A percentile compares a stretch with the other conserved stretches of the same genome.
Evolutionary conservation across 2,113 vertebrate genomes (phyloP).

Genomic region (Pachyramphus minor): DNA sequence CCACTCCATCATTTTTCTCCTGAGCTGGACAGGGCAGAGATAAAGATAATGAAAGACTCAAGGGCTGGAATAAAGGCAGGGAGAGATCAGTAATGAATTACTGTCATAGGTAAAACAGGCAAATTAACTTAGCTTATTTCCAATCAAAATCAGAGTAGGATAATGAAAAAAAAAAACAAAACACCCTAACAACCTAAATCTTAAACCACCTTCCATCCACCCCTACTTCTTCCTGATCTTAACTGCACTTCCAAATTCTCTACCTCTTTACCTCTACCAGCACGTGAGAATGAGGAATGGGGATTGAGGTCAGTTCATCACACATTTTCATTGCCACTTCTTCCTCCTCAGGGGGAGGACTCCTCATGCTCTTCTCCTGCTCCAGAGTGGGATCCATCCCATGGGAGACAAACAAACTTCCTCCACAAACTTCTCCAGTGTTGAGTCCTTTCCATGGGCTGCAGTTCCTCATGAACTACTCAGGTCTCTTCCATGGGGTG

Average conservation of each 20-base stretch:
- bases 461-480: background rate
- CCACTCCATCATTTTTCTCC: background rate
- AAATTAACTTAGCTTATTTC: background rate
- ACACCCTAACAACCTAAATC: background rate
- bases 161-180: background rate
- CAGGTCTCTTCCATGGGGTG: background rate
- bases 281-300: accelerated
- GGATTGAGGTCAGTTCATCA: background rate
- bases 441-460: background rate
- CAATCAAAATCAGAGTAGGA: background rate
- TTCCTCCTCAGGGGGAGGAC: background rate
- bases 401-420: background rate
- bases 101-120: background rate
- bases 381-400: background rate
- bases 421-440: accelerated
- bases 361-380: background rate
- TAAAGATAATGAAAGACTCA: background rate
- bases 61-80: background rate
- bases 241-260: background rate
- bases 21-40: background rate
- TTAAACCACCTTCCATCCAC: accelerated
- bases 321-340: accelerated
- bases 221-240: background rate
- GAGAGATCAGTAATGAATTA: background rate
- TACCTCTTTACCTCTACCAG: background rate